Evolutionary conservation across 2,888 invertebrate genomes (phyloP).

Genomic region (Theodoxus fluviatilis): DNA sequence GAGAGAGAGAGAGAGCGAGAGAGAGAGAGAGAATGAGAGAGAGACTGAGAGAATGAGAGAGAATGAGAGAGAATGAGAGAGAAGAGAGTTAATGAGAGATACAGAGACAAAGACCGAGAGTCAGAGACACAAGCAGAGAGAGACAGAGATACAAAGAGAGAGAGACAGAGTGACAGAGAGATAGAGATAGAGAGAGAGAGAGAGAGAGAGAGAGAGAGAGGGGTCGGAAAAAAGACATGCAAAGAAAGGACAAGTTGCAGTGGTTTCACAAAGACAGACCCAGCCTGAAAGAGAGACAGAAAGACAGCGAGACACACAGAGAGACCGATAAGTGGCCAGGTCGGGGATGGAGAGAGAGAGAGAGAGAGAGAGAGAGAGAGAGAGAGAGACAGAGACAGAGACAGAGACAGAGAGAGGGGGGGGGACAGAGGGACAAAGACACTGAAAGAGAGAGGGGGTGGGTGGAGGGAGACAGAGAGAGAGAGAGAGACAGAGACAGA

Average conservation of each 20-base stretch:
- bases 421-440: slow-evolving; percentile 13
- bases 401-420: slow-evolving; percentile 17
- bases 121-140: neutral
- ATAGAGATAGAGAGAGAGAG: neutral
- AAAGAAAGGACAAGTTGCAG: too few species aligned
- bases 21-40: slow-evolving; percentile 2
- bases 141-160: neutral
- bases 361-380: slow-evolving; percentile 18
- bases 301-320: neutral
- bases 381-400: slow-evolving; percentile 20
- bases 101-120: neutral
- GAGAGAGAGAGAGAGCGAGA: slow-evolving; percentile 19
- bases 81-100: neutral
- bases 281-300: neutral
- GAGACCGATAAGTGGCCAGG: neutral
- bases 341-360: neutral
- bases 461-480: neutral
- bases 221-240: neutral
- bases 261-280: neutral
- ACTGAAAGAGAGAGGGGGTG: slow-evolving; percentile 1
- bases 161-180: neutral
- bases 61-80: slow-evolving; percentile 13
- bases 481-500: neutral
- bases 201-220: slow-evolving; percentile 20
- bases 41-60: neutral